phyloP scores from a whole-genome alignment of 2,888 invertebrate species.

The Plebejus argus region DNA sequence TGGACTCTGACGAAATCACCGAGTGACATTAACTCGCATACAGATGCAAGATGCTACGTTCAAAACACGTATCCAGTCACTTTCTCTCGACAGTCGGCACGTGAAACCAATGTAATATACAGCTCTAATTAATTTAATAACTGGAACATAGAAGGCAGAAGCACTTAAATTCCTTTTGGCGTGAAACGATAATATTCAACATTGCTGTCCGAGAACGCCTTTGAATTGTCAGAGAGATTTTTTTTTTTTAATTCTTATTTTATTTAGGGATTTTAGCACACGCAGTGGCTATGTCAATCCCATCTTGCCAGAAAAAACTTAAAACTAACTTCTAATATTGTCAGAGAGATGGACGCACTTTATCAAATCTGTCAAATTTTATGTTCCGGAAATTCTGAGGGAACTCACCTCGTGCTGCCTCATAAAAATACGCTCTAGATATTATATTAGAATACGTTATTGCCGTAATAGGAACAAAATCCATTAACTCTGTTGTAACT shows the following conservation, averaged over 20 bases:
- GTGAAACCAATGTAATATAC: conserved; percentile 42
- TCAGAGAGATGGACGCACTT: neutral
- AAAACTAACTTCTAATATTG: too few species aligned
- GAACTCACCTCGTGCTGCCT: neutral
- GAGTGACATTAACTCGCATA: conserved; percentile 42
- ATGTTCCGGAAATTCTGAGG: conserved; percentile 4
- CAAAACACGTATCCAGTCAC: conserved; percentile 52
- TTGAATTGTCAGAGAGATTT: neutral
- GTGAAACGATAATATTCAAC: neutral
- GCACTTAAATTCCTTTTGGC: neutral
- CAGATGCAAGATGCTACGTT: conserved; percentile 43
- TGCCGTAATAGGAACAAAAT: conserved; percentile 8
- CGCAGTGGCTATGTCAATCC: too few species aligned
- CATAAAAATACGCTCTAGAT: neutral
- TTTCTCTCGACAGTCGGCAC: conserved; percentile 54
- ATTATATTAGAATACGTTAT: neutral
- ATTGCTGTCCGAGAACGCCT: neutral
- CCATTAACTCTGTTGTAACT: conserved; percentile 33
- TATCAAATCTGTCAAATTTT: neutral
- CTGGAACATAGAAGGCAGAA: neutral
- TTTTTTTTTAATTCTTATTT: too few species aligned
- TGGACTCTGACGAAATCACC: conserved; percentile 30
- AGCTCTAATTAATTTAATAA: neutral
- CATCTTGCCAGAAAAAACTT: too few species aligned
- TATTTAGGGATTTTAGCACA: too few species aligned